Evolutionary conservation across 2,888 invertebrate genomes (phyloP), one percentile per base, ranked within the genome.

Genomic region (Mongoloraphidia duomilia): DNA sequence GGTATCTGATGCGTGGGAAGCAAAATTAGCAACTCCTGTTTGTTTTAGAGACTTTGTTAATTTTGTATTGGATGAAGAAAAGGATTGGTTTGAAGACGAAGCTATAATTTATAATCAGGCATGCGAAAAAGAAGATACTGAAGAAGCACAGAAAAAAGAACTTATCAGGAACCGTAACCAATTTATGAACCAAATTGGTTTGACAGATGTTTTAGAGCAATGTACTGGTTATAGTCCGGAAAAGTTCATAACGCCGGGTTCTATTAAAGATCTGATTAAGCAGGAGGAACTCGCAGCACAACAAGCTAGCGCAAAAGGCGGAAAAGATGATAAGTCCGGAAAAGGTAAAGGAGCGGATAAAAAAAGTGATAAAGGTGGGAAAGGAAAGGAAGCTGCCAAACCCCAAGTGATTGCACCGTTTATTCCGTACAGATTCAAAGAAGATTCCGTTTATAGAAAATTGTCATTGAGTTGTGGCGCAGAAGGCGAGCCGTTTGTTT

Each of bases 41-140:
- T 58, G 61, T 41, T 47, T 65, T 5, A 55, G 57, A 12, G 63
- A 64, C 47, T 65, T 65, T 50, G 57, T 55, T 48, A 54, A 61
- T 26, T 61, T 61, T 51, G 57, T 64, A 2, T 46, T 52, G 11
- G 49, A 53, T 8, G 62, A 64, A 40, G 61, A 63, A 35, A 38
- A 17, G n/a, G 57, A 57, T 5, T 63, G 63, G 62, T 47, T 64
- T 4, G 41, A 50, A 10, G 38, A 42, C 8, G 49, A 50, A 10
- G 49, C 50, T 38, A 49, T 36, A 36, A 47, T 17, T 11, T 50
- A 47, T 44, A 12, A 26, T 13, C n/a, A 48, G 12, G 3, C 12
- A 12, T 48, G 48, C 33, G 34, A 37, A 26, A 4, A 34, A 6
- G 48, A 48, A 42, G 43, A 48, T 40, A 36, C 26, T 33, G 49